Conservation (phyloP, 2,797 vertebrate genomes). For the Catamblyrhynchus diadema region DNA sequence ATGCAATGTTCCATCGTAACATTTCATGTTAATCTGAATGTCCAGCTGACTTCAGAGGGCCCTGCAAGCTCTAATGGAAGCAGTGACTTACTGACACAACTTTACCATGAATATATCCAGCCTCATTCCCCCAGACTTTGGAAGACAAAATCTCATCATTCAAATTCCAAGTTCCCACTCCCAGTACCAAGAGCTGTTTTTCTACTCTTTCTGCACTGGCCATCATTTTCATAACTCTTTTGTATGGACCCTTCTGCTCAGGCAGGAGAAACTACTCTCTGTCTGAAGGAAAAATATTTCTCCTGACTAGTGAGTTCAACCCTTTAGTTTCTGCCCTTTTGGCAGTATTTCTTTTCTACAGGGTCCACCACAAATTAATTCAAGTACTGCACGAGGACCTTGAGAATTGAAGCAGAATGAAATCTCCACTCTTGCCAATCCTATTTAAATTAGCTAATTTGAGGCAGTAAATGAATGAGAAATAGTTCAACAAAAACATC, state of each 20-base stretch:
- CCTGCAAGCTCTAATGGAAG: neutral
- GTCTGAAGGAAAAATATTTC: neutral
- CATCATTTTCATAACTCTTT: neutral
- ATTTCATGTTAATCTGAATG: neutral
- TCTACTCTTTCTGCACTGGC: neutral
- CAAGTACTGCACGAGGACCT: neutral
- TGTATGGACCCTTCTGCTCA: neutral
- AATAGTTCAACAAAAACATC: neutral
- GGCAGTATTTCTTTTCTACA: neutral
- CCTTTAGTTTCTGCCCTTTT: neutral
- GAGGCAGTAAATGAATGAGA: neutral
- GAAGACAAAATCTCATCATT: neutral
- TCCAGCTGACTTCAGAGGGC: neutral
- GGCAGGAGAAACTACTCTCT: neutral
- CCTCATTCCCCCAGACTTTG: neutral
- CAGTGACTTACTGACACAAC: neutral
- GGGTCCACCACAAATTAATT: neutral
- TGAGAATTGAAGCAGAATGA: neutral
- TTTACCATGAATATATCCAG: neutral
- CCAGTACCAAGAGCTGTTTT: neutral
- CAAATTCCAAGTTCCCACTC: neutral
- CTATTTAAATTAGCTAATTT: neutral
- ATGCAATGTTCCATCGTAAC: accelerated
- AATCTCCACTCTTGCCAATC: neutral
- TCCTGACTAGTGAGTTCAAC: neutral